Conservation (phyloP, 2,113 vertebrate species). For the Lasiurus cinereus region DNA sequence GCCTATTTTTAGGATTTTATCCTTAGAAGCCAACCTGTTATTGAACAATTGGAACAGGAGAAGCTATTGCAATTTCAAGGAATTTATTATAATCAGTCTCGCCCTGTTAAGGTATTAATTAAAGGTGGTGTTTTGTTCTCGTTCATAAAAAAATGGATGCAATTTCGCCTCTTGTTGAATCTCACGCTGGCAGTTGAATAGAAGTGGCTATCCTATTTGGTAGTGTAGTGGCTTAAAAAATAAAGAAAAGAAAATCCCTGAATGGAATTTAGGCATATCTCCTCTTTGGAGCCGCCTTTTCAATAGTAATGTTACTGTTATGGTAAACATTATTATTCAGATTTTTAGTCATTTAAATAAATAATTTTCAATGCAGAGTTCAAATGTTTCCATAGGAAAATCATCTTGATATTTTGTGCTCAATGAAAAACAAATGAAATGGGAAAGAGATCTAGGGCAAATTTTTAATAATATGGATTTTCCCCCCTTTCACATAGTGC, state of each 20-base stretch:
- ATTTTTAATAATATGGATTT: slow-evolving; percentile 85
- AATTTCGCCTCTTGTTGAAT: neutral
- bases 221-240: neutral
- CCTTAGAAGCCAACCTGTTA: neutral
- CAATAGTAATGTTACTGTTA: neutral
- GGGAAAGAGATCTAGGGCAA: slow-evolving; percentile 81
- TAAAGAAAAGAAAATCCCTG: neutral
- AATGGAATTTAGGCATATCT: neutral
- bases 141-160: neutral
- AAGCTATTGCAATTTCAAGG: slow-evolving; percentile 28
- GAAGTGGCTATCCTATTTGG: neutral
- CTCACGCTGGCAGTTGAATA: neutral
- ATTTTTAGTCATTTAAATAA: slow-evolving; percentile 69
- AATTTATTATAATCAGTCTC: neutral
- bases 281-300: slow-evolving; percentile 4
- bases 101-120: slow-evolving; percentile 22
- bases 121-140: neutral
- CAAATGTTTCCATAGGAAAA: slow-evolving; percentile 84
- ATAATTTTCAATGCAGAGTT: slow-evolving; percentile 70
- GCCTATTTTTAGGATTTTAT: slow-evolving; percentile 35
- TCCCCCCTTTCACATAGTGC: slow-evolving; percentile 85
- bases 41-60: neutral
- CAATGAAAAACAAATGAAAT: slow-evolving; percentile 80
- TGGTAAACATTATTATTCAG: slow-evolving; percentile 47
- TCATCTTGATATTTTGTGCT: slow-evolving; percentile 82